Evolutionary conservation across 2,113 vertebrate genomes (phyloP), one percentile per base, ranked within the genome.

Genomic region (Microcebus murinus): DNA sequence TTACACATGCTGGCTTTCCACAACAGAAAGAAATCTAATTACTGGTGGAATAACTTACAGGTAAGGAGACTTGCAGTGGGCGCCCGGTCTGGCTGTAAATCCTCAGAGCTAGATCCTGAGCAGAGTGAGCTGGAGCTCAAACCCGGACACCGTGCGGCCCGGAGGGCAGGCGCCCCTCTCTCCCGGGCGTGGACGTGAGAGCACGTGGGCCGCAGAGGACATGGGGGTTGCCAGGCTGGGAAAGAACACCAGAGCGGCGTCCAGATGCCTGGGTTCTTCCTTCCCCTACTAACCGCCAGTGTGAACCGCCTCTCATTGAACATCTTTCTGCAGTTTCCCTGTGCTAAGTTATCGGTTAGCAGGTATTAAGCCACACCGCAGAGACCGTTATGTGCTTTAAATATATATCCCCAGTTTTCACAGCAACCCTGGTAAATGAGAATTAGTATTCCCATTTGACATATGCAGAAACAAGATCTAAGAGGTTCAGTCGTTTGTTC

Each of bases 41-140:
- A 98, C 85, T 9, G 29, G 86, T 94, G 73, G 96, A 97, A 96
- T 98, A 97, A 97, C 97, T 98, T 93, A 97, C 84, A 96, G 95
- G 97, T 96, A 82, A 96, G 73, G 85, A 82, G 81, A 70, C 61
- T n/a, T 93, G 88, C 71, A 73, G n/a, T 1, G 0, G 5, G 68
- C 4, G 2, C 68, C 36, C 65, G 59, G 42, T 59, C 39, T n/a
- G 91, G 87, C 61, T 86, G 31, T 97, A 97, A 97, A 96, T 97
- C 85, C 63, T 93, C 77, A 34, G 25, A 68, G 55, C 52, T 42
- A 23, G 59, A 68, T 61, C 73, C 74, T 0, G 1, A 65, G 39
- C 84, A 70, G 87, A 36, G 61, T 18, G 79, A 88, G 34, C 91
- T 39, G 45, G 81, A 55, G 55, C 81, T 92, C 34, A 29, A 27